A percentile compares a stretch with the other conserved stretches of the same genome.
Evolutionary conservation across 2,888 invertebrate species (phyloP).

Genomic region (Pachycephus smyrnensis): DNA sequence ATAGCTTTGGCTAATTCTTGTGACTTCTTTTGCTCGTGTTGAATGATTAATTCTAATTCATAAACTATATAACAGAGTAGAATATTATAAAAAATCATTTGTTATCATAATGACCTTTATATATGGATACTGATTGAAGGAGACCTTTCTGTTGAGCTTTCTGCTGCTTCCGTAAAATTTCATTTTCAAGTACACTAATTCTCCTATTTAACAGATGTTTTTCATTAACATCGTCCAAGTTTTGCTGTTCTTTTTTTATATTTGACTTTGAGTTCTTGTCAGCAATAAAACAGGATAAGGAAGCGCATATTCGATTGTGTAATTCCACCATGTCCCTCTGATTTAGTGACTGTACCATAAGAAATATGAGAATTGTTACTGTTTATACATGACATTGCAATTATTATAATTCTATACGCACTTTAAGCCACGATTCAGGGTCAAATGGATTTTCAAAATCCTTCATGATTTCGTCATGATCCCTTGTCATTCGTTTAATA

Average conservation of each 20-base stretch:
- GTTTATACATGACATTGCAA: background rate
- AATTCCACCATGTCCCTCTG: slow-evolving; percentile 39
- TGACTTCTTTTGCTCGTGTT: slow-evolving; percentile 12
- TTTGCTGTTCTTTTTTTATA: slow-evolving; percentile 28
- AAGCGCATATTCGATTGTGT: slow-evolving; percentile 37
- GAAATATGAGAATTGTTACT: background rate
- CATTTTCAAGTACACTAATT: slow-evolving; percentile 25
- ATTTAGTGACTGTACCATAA: slow-evolving; percentile 38
- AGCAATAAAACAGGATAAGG: slow-evolving; percentile 27
- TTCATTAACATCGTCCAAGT: slow-evolving; percentile 18
- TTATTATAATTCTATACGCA: slow-evolving; percentile 15
- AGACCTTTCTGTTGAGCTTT: slow-evolving; percentile 21
- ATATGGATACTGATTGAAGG: background rate
- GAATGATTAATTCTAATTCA: slow-evolving; percentile 13
- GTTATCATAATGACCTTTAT: background rate
- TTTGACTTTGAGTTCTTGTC: slow-evolving; percentile 23
- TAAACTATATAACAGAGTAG: slow-evolving; percentile 1
- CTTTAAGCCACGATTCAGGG: slow-evolving; percentile 42
- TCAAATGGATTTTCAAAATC: slow-evolving; percentile 37
- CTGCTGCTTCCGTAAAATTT: slow-evolving; percentile 20
- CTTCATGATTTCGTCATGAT: slow-evolving; percentile 42
- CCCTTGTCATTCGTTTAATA: slow-evolving; percentile 42
- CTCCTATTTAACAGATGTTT: slow-evolving; percentile 10
- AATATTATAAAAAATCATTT: background rate
- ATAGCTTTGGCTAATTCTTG: slow-evolving; percentile 5